Conservation (phyloP, 2,113 vertebrate species). For the Nothobranchius kuhntae region DNA sequence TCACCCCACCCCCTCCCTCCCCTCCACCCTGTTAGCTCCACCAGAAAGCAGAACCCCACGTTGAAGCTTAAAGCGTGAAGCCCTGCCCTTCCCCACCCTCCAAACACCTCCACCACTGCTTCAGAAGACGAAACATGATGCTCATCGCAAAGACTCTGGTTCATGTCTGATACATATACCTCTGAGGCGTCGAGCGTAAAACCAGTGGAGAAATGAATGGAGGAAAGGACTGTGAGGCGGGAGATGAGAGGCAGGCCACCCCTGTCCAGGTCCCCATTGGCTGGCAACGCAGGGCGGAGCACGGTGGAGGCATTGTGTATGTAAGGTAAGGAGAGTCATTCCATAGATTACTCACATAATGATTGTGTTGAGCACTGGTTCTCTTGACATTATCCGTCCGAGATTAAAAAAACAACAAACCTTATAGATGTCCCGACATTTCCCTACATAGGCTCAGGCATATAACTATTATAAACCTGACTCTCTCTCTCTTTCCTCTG, state of each 20-base stretch:
- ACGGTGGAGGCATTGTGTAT: conserved; percentile 88
- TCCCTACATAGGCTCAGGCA: too few relatives aligned
- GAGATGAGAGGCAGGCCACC: conserved; percentile 85
- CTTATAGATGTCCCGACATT: too few relatives aligned
- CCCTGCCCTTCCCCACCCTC: conserved; percentile 11
- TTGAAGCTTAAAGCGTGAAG: conserved; percentile 6
- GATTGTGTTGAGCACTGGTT: too few relatives aligned
- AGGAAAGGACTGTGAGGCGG: conserved; percentile 94
- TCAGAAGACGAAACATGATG: conserved; percentile 87
- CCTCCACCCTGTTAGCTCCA: conserved; percentile 27
- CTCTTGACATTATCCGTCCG: too few relatives aligned
- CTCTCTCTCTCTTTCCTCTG: too few relatives aligned
- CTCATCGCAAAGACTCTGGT: conserved; percentile 83
- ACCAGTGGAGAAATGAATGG: conserved; percentile 96
- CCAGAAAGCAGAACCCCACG: conserved; percentile 25
- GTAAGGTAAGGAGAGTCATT: conserved; percentile 84
- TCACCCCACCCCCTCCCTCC: conserved; percentile 68
- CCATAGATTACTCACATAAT: too few relatives aligned
- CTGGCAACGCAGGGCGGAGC: conserved; percentile 93
- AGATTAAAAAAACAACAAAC: too few relatives aligned
- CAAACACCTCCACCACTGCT: conserved; percentile 36
- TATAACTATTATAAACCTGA: too few relatives aligned
- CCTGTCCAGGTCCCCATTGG: conserved; percentile 97
- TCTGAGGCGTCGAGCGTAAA: conserved; percentile 85
- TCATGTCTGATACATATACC: conserved; percentile 88